Conservation (phyloP, 2,888 invertebrate genomes). For the Microctonus aethiopoides region DNA sequence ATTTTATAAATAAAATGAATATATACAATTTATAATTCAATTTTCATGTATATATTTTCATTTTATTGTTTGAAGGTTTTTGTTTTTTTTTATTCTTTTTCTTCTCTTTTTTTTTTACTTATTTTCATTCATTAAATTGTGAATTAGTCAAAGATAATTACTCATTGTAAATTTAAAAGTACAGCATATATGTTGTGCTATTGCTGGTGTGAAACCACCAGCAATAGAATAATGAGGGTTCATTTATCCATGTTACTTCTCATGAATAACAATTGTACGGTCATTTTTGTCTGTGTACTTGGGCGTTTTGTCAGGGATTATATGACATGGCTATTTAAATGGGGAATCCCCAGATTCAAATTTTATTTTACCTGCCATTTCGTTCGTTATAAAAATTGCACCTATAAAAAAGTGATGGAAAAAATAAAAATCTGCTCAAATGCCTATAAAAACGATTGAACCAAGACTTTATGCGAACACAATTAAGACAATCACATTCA, state of each 20-base stretch:
- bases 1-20: constrained; percentile 6
- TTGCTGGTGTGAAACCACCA: constrained; percentile 45
- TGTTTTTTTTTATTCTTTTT: background rate
- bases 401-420: background rate
- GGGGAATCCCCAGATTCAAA: background rate
- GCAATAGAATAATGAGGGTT: constrained; percentile 42
- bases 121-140: too few relatives aligned
- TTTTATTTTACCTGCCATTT: background rate
- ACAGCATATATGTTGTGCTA: constrained; percentile 25
- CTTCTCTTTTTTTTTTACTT: background rate
- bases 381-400: background rate
- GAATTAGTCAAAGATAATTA: too few relatives aligned
- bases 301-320: constrained; percentile 8
- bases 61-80: background rate
- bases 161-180: background rate
- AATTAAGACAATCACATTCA: too few relatives aligned
- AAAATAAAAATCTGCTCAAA: background rate
- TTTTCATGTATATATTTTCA: too few relatives aligned
- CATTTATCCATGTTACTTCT: constrained; percentile 28
- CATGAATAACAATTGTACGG: constrained; percentile 11
- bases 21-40: background rate
- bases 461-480: too few relatives aligned
- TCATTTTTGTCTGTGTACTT: background rate
- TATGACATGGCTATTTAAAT: constrained; percentile 1
- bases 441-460: too few relatives aligned